Base-by-base conservation (phyloP, 2,888 invertebrate genomes). In the Conus canariensis region DNA sequence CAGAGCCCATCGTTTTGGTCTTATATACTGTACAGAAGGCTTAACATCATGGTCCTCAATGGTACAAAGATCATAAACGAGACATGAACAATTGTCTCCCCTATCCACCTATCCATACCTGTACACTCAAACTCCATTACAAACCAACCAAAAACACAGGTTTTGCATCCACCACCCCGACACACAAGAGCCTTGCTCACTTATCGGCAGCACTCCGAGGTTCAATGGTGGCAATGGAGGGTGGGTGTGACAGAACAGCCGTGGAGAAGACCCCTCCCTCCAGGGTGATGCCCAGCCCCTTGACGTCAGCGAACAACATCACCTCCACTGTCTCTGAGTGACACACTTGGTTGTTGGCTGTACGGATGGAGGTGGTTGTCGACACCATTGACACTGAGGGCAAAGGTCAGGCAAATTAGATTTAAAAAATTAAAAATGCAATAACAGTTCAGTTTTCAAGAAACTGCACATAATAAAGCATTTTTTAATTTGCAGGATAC, bases 151-250 rank as follows among this genome's bases (percentile, higher is more conserved):
- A 45, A 45, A 3, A 45, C 45, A 45, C 45, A 45, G 45, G 45
- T 45, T 45, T 45, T 45, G 45, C 45, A 45, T 45, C 45, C 45
- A 45, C 45, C 45, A 45, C 45, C 45, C 3, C 45, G 4, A 45
- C 30, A 30, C 30, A 45, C 45, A 45, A 45, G 3, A 45, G 45
- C 30, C 8, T 9, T n/a, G 85, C 94, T 93, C 94, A 97, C 97
- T 97, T 97, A 94, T 97, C 97, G 22, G 97, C 97, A 58, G 97
- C 97, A 67, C 97, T 97, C 91, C 97, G 97, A 1, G 97, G 96
- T 85, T 97, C 96, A 83, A 97, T 97, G 92, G 96, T 95, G 5
- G 96, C 96, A 82, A 97, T 96, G 77, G 93, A 14, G 97, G 93
- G 59, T 12, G 97, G 96, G 4, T 95, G 94, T 5, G 94, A 92